phyloP scores from a whole-genome alignment of 2,888 invertebrate genomes.

The Linhomoeus sp. region DNA sequence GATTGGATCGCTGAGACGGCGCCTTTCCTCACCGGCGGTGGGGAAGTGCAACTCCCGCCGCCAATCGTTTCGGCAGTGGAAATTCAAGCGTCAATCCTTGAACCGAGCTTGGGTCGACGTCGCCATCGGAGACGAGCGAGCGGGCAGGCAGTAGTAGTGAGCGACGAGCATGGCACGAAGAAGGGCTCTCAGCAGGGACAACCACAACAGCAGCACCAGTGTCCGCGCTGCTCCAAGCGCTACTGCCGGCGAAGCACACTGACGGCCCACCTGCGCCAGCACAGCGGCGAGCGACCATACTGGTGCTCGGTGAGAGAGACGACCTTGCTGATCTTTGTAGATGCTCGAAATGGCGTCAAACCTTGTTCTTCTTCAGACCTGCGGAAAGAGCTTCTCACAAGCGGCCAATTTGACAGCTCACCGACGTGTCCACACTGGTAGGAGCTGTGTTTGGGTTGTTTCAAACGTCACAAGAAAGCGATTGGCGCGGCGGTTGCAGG shows the following conservation, averaged over 20 bases:
- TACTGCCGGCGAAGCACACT: slow-evolving; percentile 29
- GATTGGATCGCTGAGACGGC: too few relatives aligned
- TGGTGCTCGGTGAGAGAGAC: slow-evolving; percentile 12
- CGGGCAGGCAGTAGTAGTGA: too few relatives aligned
- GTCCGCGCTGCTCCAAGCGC: slow-evolving; percentile 1
- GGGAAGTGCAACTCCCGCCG: too few relatives aligned
- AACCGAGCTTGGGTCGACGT: too few relatives aligned
- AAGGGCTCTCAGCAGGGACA: too few relatives aligned
- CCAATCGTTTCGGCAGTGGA: too few relatives aligned
- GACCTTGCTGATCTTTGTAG: too few relatives aligned
- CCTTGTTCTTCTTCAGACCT: slow-evolving; percentile 26
- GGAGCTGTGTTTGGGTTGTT: not conserved
- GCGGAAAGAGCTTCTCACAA: slow-evolving; percentile 52
- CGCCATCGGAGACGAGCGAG: too few relatives aligned
- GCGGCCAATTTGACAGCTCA: slow-evolving; percentile 96
- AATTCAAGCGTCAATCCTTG: too few relatives aligned
- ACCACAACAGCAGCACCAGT: slow-evolving; percentile 2
- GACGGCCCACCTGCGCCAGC: slow-evolving; percentile 87
- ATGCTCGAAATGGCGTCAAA: not conserved
- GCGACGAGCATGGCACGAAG: too few relatives aligned
- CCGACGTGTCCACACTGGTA: slow-evolving; percentile 54
- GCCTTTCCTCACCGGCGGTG: too few relatives aligned
- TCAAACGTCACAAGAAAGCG: not conserved
- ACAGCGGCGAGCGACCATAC: slow-evolving; percentile 82
- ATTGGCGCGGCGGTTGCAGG: slow-evolving; percentile 41